Base-by-base conservation (phyloP, 1,140 invertebrate species). In the Planococcus citri region DNA sequence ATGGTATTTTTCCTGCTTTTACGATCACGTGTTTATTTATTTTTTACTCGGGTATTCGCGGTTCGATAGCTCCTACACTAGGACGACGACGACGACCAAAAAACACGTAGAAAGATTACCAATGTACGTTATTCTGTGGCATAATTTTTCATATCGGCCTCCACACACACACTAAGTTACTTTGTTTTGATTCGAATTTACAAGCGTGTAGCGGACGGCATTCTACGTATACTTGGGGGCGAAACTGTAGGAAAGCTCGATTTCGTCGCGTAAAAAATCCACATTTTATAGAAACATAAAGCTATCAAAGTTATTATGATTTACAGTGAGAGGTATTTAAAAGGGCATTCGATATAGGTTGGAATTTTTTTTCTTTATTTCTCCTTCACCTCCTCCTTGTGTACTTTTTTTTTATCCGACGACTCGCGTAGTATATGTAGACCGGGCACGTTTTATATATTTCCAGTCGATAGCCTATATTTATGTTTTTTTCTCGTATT, bases 241-340 rank as follows among this genome's bases (percentile, higher is more conserved):
- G 29, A 33, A 12, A n/a, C n/a, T n/a, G n/a, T n/a, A 3, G 29
- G 12, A 33, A 33, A 12, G 29, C n/a, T 51, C n/a, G 41, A 20
- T 51, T 51, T 20, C 41, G 10, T 17, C 41, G n/a, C 17, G n/a
- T 17, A 51, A 51, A 51, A 51, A 51, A 17, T 20, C n/a, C 10
- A n/a, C 41, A 51, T 20, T 20, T 33, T 33, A n/a, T n/a, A 12
- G 29, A 20, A 51, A 51, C 41, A 51, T 51, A 51, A 51, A 51
- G 41, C 41, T 51, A 51, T 51, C 41, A 51, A 51, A 51, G 41
- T 51, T 51, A 51, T 51, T 51, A 51, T 51, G 41, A 51, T 51
- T 51, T 51, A 51, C 41, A 51, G 41, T n/a, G 12, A 20, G 41
- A 51, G 41, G 12, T 51, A 51, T 51, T 51, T 51, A 51, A 51